phyloP scores from a whole-genome alignment of 1,140 invertebrate species.

The Pogonomyrmex californicus region DNA sequence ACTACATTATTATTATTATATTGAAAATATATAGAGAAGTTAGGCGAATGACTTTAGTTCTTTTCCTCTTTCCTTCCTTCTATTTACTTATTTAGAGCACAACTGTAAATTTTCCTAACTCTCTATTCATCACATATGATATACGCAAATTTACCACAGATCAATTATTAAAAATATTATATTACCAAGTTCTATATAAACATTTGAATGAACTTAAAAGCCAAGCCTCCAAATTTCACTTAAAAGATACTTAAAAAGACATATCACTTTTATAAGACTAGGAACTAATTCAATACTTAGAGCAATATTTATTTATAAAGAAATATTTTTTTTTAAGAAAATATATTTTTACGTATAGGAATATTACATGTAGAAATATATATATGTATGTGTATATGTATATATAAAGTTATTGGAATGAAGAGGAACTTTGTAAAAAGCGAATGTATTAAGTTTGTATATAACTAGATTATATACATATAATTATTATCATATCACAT shows the following conservation, averaged over 20 bases:
- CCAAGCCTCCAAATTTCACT: constrained; percentile 74
- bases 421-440: constrained; percentile 67
- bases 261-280: constrained; percentile 64
- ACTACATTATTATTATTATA: constrained; percentile 67
- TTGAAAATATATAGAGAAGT: constrained; percentile 78
- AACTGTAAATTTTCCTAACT: constrained; percentile 80
- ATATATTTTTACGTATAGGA: constrained; percentile 61
- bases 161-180: constrained; percentile 70
- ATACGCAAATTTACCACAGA: constrained; percentile 75
- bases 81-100: constrained; percentile 73
- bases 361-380: constrained; percentile 32
- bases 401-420: constrained; percentile 59
- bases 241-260: constrained; percentile 68
- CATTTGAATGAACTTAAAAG: constrained; percentile 74
- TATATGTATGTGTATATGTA: constrained; percentile 41
- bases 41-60: constrained; percentile 74
- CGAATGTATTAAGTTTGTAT: constrained; percentile 52
- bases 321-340: constrained; percentile 51
- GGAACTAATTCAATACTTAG: constrained; percentile 50
- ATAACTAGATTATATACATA: constrained; percentile 53
- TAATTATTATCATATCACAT: constrained; percentile 54
- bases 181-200: constrained; percentile 58
- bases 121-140: constrained; percentile 81
- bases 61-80: not conserved
- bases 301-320: not conserved